These are phyloP conservation scores for Drosophila melanica DNA, from an alignment of 1,140 invertebrate genomes.

Conservation along the genomic window DNA sequence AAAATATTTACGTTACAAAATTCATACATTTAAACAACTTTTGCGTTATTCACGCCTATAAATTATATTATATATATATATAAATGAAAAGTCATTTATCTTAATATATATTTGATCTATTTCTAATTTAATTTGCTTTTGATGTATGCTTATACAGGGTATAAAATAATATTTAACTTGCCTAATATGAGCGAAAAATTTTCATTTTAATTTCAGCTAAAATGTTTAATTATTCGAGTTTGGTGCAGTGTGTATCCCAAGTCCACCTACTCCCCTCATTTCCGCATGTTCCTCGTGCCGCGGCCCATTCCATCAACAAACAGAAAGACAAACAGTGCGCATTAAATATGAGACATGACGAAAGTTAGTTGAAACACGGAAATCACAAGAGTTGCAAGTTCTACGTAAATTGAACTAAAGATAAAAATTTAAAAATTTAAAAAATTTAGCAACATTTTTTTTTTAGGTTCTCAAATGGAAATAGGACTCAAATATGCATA, in stretches of 20 bases:
- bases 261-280: not conserved
- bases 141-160: not conserved
- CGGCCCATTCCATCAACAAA: slow-evolving; percentile 40
- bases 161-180: slow-evolving; percentile 60
- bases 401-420: slow-evolving; percentile 13
- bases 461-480: no score
- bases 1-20: no score
- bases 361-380: slow-evolving; percentile 20
- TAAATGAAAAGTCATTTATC: not conserved
- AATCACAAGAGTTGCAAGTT: slow-evolving; percentile 37
- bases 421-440: not conserved
- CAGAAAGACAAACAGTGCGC: slow-evolving; percentile 58
- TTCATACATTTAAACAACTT: no score
- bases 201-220: slow-evolving; percentile 64
- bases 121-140: not conserved
- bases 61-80: no score
- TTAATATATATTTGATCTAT: not conserved
- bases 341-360: slow-evolving; percentile 46
- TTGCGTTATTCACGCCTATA: no score
- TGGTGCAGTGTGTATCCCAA: slow-evolving; percentile 1
- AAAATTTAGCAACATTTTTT: no score
- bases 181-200: slow-evolving; percentile 51
- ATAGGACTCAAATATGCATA: no score
- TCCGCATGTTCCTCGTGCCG: not conserved
- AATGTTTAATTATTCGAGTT: slow-evolving; percentile 70